Conservation (phyloP, 2,113 vertebrate species). For the Zapornia atra region DNA sequence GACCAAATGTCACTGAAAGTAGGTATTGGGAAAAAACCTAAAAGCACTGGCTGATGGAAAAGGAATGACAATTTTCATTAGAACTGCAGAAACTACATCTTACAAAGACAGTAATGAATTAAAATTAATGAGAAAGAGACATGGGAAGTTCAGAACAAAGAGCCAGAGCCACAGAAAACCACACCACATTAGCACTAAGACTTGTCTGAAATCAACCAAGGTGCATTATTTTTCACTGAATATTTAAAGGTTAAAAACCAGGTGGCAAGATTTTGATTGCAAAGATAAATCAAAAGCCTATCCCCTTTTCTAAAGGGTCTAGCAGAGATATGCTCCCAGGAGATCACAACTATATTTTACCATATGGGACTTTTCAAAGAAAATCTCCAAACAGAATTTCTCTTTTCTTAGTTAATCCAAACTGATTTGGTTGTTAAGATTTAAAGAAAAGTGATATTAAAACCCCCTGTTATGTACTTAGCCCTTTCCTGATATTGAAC, state of each 20-base stretch:
- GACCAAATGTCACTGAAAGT: neutral
- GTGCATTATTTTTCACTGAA: neutral
- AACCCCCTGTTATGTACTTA: neutral
- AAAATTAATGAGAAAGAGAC: neutral
- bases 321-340: neutral
- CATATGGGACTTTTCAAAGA: constrained; percentile 17
- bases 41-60: neutral
- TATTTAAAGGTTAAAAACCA: constrained; percentile 29
- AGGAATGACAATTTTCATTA: neutral
- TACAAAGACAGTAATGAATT: neutral
- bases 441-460: neutral
- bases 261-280: neutral
- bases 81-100: neutral
- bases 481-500: neutral
- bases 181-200: neutral
- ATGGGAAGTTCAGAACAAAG: neutral
- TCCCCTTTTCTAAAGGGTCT: neutral
- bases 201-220: neutral
- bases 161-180: neutral
- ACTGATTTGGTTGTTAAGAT: neutral
- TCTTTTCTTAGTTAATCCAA: constrained; percentile 12
- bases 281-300: neutral
- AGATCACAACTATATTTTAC: neutral
- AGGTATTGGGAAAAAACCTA: neutral
- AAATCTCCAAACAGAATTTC: neutral